A percentile compares a stretch with the other conserved stretches of the same genome.
Evolutionary conservation across 30 jellyfish, hydroid and myxozoan species (phyloP).

Genomic region (Aurelia aurita complex sp. Pacific): DNA sequence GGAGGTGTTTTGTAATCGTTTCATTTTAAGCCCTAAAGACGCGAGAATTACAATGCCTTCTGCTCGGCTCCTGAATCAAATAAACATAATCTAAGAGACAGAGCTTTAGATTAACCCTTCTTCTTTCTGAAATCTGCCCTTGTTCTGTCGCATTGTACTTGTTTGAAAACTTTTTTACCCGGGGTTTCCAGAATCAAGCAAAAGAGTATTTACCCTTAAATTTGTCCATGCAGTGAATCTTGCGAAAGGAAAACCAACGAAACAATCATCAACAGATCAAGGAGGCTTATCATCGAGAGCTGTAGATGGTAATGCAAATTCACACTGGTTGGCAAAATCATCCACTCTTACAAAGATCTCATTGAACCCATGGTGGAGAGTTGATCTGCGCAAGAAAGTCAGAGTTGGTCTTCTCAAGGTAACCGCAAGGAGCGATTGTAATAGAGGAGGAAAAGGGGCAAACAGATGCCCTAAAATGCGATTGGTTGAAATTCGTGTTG

Average conservation of each 20-base stretch:
- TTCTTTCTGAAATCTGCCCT: too few species aligned
- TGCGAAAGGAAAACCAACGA: constrained; percentile 56
- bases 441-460: background rate
- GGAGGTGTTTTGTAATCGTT: too few species aligned
- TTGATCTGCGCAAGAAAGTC: constrained; percentile 18
- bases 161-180: too few species aligned
- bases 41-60: too few species aligned
- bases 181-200: too few species aligned
- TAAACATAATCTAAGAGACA: too few species aligned
- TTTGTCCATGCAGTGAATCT: constrained; percentile 12
- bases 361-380: constrained; percentile 52
- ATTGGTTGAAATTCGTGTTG: constrained; percentile 42
- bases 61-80: too few species aligned
- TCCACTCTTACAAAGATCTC: constrained; percentile 7
- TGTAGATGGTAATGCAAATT: constrained; percentile 54
- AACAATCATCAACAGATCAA: constrained; percentile 23
- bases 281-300: constrained; percentile 41
- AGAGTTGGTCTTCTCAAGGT: background rate
- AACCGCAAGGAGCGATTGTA: constrained; percentile 16
- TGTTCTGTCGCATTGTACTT: too few species aligned
- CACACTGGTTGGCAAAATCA: constrained; percentile 15
- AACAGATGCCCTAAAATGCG: background rate
- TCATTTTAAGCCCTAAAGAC: too few species aligned
- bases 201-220: too few species aligned
- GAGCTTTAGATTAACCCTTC: too few species aligned